phyloP scores from a whole-genome alignment of 2,797 vertebrate species.

The Pangasius djambal region DNA sequence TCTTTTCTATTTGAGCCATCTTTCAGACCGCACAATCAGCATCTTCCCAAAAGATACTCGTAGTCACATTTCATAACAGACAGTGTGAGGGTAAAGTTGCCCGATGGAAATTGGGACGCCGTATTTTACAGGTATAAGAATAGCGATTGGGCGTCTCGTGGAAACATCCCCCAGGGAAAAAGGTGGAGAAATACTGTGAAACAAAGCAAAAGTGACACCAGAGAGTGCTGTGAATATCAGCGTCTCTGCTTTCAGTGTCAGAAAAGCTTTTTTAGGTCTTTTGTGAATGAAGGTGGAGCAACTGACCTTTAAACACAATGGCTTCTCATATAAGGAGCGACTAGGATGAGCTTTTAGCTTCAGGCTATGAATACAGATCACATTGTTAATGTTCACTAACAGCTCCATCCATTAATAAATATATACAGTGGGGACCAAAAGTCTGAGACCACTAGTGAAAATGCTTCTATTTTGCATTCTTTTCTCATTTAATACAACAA shows the following conservation, averaged over 20 bases:
- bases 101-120: slow-evolving; percentile 44
- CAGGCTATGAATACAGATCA: not conserved
- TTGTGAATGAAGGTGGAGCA: slow-evolving; percentile 59
- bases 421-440: not conserved
- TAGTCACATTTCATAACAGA: slow-evolving; percentile 8
- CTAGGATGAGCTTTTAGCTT: slow-evolving; percentile 17
- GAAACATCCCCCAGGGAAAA: slow-evolving; percentile 62
- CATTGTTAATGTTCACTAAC: not conserved
- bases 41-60: not conserved
- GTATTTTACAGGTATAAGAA: slow-evolving; percentile 68
- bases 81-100: not conserved
- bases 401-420: not conserved
- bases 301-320: slow-evolving; percentile 68
- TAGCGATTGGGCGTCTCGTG: slow-evolving; percentile 58
- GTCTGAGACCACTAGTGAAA: not conserved
- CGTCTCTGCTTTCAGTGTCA: slow-evolving; percentile 71
- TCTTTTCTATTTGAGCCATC: slow-evolving; percentile 62
- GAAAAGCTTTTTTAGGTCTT: slow-evolving; percentile 55
- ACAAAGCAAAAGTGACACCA: slow-evolving; percentile 76
- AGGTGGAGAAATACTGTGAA: slow-evolving; percentile 68
- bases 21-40: slow-evolving; percentile 52
- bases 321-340: slow-evolving; percentile 56
- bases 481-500: not conserved
- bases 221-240: slow-evolving; percentile 67
- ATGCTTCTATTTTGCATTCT: not conserved